Base-by-base conservation (phyloP, 2,797 vertebrate genomes). In the Zenarchopterus dispar region DNA sequence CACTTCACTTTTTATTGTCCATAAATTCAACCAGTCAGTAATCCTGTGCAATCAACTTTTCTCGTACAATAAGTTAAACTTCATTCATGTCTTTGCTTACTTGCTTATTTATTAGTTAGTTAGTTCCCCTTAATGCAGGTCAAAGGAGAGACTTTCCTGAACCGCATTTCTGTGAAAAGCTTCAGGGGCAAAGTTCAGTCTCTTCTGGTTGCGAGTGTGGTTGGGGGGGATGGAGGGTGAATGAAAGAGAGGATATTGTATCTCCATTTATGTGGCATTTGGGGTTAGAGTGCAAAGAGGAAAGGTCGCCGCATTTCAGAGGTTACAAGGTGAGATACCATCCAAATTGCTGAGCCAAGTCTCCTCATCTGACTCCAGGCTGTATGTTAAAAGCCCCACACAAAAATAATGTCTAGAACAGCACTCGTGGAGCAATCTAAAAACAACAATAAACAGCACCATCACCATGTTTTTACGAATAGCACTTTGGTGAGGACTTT, bases 221-320 rank as follows among this genome's bases (percentile, higher is more conserved):
- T 56, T 73, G 62, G 65, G 55, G 76, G 71, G 70, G 36, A 78
- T 10, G 33, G 33, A 36, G 71, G 46, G 75, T 82, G 84, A 84
- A 84, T 85, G 89, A 92, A 89, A 86, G 89, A 78, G 86, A 82
- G 90, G 91, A 91, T 87, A 91, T 93, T 91, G 92, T 91, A 91
- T 93, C 92, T 93, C 89, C 88, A 93, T 93, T 93, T 89, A 91
- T 90, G 90, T 91, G 89, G 92, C 84, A 84, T 82, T 80, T 42
- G 8, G 80, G 90, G 88, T 91, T 78, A 89, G 62, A 87, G 93
- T 84, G 91, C 85, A 92, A 87, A 93, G 91, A 83, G 88, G 87
- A 93, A 89, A 89, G 91, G 92, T 93, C 88, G 19, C 36, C 28
- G 31, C 49, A 56, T 89, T 75, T 90, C 84, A 89, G 55, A 90